A percentile compares a stretch with the other conserved stretches of the same genome.
These are phyloP conservation scores for Diploscapter pachys DNA, from an alignment of 1,140 invertebrate species.

Conservation along the genomic window DNA sequence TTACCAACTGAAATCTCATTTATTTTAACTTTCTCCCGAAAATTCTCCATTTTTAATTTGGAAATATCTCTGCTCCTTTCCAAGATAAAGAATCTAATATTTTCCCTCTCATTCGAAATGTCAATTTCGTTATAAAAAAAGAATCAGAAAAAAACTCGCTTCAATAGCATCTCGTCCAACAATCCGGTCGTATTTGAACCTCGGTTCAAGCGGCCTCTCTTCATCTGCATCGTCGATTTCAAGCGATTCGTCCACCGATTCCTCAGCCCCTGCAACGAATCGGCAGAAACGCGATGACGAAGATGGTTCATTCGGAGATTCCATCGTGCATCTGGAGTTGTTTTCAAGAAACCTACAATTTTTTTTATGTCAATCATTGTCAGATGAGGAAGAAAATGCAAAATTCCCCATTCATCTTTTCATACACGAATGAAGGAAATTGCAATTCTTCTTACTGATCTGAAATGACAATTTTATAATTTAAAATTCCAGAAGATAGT, in stretches of 20 bases:
- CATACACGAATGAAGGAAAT: neutral
- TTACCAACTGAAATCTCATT: constrained; percentile 32
- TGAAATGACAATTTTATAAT: no score
- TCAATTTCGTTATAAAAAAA: neutral
- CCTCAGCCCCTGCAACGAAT: neutral
- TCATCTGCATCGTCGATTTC: neutral
- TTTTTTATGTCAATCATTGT: neutral
- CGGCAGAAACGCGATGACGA: neutral
- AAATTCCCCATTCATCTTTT: neutral
- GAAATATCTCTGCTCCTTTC: neutral
- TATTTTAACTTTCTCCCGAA: no score
- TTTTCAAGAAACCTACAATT: constrained; percentile 1
- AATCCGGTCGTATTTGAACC: constrained; percentile 32
- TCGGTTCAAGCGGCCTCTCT: constrained; percentile 7
- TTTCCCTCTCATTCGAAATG: neutral
- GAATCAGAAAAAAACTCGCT: neutral
- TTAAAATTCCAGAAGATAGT: no score
- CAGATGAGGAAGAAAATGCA: neutral
- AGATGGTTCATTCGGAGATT: neutral
- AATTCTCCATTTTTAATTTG: constrained; percentile 40
- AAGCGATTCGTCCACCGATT: neutral
- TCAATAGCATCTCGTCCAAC: constrained; percentile 31
- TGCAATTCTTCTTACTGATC: neutral
- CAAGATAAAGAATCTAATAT: neutral
- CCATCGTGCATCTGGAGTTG: neutral